Base-by-base conservation (phyloP, 2,113 vertebrate species). In the Melanerpes formicivorus region DNA sequence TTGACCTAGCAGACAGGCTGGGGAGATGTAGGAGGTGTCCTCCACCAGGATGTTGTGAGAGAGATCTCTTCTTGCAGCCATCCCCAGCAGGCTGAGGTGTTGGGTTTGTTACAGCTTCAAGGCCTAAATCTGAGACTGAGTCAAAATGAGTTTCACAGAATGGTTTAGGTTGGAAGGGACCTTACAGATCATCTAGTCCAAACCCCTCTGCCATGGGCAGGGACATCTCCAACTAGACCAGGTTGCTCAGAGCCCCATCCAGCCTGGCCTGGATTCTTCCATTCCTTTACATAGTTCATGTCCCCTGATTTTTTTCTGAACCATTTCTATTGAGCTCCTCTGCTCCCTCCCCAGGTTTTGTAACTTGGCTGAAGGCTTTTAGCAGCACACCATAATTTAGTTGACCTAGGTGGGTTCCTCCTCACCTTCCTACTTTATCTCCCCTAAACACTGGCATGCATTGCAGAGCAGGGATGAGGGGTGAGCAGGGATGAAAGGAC, bases 361-460 rank as follows among this genome's bases (percentile, higher is more conserved):
- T 37, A 42, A 3, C 9, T 37, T 62, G 23, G 7, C 23, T 52
- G 44, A 48, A 82, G 40, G 7, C 32, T 76, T 76, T 40, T 52
- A 55, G 30, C 14, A 82, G 23, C 30, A 42, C 16, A 42, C 13
- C 34, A 14, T 2, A 15, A 16, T 67, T 62, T 30, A 1, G 2
- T 55, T 62, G 14, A n/a, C 13, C 3, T 6, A 29, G 7, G 5
- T 8, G 32, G 7, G 14, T 5, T 82, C 54, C n/a, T 79, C 27
- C 34, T 88, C 60, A 22, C n/a, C 37, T 56, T 87, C 48, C 59
- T 56, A 2, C 26, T 80, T 74, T 6, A 26, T 46, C 26, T 44
- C 16, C 77, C 52, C 69, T 56, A 26, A 19, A 19, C 25, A 7
- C 0, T 12, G 52, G 11, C 37, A 25, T 0, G 1, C 70, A 54